Evolutionary conservation across 2,888 invertebrate species (phyloP).

Genomic region (Drosophila koepferae): DNA sequence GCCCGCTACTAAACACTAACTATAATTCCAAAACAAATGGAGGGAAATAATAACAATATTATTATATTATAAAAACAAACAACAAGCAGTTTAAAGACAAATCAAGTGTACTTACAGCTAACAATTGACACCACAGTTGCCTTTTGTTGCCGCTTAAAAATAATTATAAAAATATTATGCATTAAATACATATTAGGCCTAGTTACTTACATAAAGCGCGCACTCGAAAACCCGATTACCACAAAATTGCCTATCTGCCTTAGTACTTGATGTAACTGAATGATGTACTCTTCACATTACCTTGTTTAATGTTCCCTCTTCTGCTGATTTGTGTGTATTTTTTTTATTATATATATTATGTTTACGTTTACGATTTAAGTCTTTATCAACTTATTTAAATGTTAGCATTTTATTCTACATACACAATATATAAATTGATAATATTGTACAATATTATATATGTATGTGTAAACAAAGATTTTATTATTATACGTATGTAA

Average conservation of each 20-base stretch:
- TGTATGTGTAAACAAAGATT: slow-evolving; percentile 73
- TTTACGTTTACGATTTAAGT: slow-evolving; percentile 67
- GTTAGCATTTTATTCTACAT: slow-evolving; percentile 54
- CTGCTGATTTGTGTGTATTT: slow-evolving; percentile 46
- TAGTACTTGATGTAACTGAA: slow-evolving; percentile 35
- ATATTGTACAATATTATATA: slow-evolving; percentile 75
- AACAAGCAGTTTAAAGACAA: slow-evolving; percentile 46
- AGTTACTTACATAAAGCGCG: slow-evolving; percentile 67
- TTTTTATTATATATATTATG: slow-evolving; percentile 37
- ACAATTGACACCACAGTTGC: slow-evolving; percentile 53
- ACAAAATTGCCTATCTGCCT: slow-evolving; percentile 50
- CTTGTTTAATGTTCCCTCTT: slow-evolving; percentile 21
- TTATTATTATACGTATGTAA: slow-evolving; percentile 62
- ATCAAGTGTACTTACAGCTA: slow-evolving; percentile 71
- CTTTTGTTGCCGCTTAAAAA: slow-evolving; percentile 53
- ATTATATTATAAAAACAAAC: slow-evolving; percentile 17
- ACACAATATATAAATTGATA: slow-evolving; percentile 36
- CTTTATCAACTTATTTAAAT: slow-evolving; percentile 63
- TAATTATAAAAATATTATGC: slow-evolving; percentile 16
- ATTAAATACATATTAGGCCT: slow-evolving; percentile 54
- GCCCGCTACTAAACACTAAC: slow-evolving; percentile 56
- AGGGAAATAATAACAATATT: slow-evolving; percentile 42
- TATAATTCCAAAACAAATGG: slow-evolving; percentile 46
- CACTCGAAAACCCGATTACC: slow-evolving; percentile 45
- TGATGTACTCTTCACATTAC: slow-evolving; percentile 17